Base-by-base conservation (phyloP, 2,113 vertebrate genomes). In the Cyanistes caeruleus region DNA sequence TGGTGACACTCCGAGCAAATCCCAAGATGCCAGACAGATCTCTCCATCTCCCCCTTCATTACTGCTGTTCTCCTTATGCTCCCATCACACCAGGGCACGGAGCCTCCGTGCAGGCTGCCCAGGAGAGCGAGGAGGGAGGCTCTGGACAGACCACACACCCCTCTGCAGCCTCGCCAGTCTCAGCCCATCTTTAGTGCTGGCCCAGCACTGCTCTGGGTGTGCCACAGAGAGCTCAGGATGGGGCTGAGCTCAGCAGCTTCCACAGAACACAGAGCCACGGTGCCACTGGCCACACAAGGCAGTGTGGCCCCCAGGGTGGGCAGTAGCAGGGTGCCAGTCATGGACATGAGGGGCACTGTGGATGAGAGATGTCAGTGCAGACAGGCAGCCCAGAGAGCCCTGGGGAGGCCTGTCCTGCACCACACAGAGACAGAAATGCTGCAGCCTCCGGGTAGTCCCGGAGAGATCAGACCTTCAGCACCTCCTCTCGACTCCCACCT, bases 91-190 rank as follows among this genome's bases (percentile, higher is more conserved):
- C 9, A 0, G 56, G 33, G 49, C 65, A 46, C 0, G 3, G 93
- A 94, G 93, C 95, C 93, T 49, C 63, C 0, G 0, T 6, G 3
- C 84, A 85, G 87, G 91, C 90, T 91, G 93, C 93, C 88, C 87
- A 31, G 90, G 44, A 84, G 79, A 93, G 79, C 5, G 13, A 92
- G 89, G 80, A 77, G 63, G 79, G 79, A 74, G 75, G 70, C 85
- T 86, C 68, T 59, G 91, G 35, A 74, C 39, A 90, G 46, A 70
- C 12, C 70, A 67, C 59, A 59, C 0, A 1, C 3, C 51, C 28
- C 78, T 82, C 76, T 89, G 74, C 49, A 68, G 70, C 93, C 86
- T 62, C 1, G 0, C 35, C 56, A 46, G 65, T 3, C 56, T 94
- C 58, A 72, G 89, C 85, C 72, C 92, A 73, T 87, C 63, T 51